Conservation (phyloP, 2,888 invertebrate genomes). For the Anoplius nigerrimus region DNA sequence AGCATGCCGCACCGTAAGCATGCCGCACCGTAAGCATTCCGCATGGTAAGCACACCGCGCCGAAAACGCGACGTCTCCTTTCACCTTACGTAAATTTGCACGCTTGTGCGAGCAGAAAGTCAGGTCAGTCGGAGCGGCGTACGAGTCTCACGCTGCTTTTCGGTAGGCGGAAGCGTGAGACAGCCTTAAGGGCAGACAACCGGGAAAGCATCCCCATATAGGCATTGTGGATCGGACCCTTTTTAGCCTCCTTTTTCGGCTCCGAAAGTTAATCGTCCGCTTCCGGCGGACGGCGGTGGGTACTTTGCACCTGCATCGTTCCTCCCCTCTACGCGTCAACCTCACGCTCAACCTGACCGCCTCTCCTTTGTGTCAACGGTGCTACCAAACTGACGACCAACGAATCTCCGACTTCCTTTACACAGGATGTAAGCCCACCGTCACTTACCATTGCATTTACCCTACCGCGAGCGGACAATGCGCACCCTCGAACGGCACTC, state of each 20-base stretch:
- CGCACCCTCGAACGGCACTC: too few relatives aligned
- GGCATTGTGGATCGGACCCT: slow-evolving; percentile 39
- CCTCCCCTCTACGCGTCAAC: slow-evolving; percentile 13
- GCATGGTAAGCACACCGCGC: too few relatives aligned
- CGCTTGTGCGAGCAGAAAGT: too few relatives aligned
- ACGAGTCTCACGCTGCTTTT: neutral
- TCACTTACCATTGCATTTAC: too few relatives aligned
- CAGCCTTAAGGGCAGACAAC: slow-evolving; percentile 4
- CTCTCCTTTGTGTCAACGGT: slow-evolving; percentile 3
- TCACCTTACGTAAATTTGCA: too few relatives aligned
- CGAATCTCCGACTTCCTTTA: neutral
- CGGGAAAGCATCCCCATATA: neutral
- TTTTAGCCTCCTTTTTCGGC: slow-evolving; percentile 50
- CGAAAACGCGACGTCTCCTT: too few relatives aligned
- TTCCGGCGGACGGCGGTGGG: slow-evolving; percentile 65
- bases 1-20: too few relatives aligned
- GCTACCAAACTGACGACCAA: neutral
- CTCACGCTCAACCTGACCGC: slow-evolving; percentile 18
- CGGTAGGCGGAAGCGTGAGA: neutral
- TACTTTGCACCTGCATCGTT: slow-evolving; percentile 22
- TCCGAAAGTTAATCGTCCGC: slow-evolving; percentile 56
- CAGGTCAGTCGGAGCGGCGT: too few relatives aligned
- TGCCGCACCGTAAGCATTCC: too few relatives aligned
- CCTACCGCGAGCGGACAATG: too few relatives aligned
- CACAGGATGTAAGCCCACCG: too few relatives aligned